A percentile compares a stretch with the other conserved stretches of the same genome.
Conservation (phyloP, 53 echinoderm and acorn worm species). For the Holothuria leucospilota region DNA sequence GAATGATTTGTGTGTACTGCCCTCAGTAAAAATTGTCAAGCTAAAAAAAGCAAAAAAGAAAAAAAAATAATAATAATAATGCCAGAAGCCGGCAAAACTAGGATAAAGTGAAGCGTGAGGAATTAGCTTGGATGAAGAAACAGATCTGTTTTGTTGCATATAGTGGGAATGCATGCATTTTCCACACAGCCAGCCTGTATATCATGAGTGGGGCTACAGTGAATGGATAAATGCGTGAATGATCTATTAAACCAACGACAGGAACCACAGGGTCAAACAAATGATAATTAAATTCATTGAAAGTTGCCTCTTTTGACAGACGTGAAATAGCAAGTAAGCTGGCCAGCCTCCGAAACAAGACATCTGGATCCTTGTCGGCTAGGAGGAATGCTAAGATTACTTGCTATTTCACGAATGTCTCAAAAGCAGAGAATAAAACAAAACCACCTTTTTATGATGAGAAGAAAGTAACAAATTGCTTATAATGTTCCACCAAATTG, state of each 20-base stretch:
- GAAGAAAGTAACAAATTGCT: neutral
- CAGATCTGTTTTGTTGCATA: constrained; percentile 25
- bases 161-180: constrained; percentile 46
- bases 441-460: constrained; percentile 2
- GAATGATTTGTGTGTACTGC: constrained; percentile 24
- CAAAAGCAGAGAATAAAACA: neutral
- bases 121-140: constrained; percentile 49
- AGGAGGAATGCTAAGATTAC: neutral
- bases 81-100: constrained; percentile 53
- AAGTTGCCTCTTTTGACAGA: neutral
- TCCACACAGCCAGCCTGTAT: constrained; percentile 45
- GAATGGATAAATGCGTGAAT: constrained; percentile 53
- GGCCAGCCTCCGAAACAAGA: neutral
- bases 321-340: constrained; percentile 24
- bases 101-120: constrained; percentile 56
- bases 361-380: neutral
- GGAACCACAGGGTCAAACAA: constrained; percentile 5
- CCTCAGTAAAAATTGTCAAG: constrained; percentile 3
- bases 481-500: constrained; percentile 44
- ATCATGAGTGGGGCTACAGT: constrained; percentile 51
- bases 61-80: neutral
- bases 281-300: constrained; percentile 2
- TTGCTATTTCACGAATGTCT: constrained; percentile 23
- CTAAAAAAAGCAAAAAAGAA: constrained; percentile 11
- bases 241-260: constrained; percentile 15